Conservation (phyloP, 2,888 invertebrate genomes). For the Brachypalpus laphriformis region DNA sequence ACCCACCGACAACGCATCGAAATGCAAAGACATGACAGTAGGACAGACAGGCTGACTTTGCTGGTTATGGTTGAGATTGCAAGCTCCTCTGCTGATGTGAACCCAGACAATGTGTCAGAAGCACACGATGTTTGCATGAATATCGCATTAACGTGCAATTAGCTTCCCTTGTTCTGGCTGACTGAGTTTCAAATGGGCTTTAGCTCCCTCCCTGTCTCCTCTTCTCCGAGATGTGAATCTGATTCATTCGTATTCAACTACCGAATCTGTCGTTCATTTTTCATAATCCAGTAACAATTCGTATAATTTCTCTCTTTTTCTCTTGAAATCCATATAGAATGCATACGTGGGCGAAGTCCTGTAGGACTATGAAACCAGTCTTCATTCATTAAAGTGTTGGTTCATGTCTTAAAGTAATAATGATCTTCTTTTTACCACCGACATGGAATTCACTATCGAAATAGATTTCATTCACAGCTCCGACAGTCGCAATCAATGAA, state of each 20-base stretch:
- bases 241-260: constrained; percentile 62
- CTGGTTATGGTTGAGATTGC: constrained; percentile 51
- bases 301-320: constrained; percentile 29
- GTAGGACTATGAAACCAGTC: background rate
- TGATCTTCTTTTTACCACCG: background rate
- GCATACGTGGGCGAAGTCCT: constrained; percentile 3
- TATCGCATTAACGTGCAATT: constrained; percentile 75
- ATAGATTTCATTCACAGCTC: constrained; percentile 46
- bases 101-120: constrained; percentile 70
- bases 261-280: constrained; percentile 52
- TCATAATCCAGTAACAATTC: constrained; percentile 65
- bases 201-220: background rate
- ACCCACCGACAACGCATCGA: background rate
- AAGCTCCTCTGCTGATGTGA: constrained; percentile 32
- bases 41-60: constrained; percentile 63
- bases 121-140: constrained; percentile 72
- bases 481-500: constrained; percentile 37
- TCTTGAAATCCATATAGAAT: constrained; percentile 11
- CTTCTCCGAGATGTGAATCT: constrained; percentile 40
- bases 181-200: constrained; percentile 27
- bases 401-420: background rate
- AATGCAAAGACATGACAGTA: constrained; percentile 55
- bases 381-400: background rate
- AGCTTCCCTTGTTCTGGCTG: constrained; percentile 74
- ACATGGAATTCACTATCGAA: background rate